Evolutionary conservation across 2,888 invertebrate species (phyloP).

Genomic region (Drosophila parthenogenetica): DNA sequence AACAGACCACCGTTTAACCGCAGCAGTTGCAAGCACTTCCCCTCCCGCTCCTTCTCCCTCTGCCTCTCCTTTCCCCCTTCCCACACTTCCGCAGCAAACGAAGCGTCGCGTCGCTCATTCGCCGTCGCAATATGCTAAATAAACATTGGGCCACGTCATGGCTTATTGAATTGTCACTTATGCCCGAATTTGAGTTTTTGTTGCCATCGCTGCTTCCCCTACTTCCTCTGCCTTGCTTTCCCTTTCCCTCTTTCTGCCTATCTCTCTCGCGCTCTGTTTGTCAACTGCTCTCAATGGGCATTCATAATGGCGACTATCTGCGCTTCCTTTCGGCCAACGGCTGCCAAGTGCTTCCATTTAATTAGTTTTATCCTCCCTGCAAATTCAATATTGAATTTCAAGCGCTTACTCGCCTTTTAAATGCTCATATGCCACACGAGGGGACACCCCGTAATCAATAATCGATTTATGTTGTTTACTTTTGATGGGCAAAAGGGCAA

Average conservation of each 20-base stretch:
- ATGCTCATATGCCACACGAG: slow-evolving; percentile 34
- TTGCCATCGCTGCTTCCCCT: slow-evolving; percentile 46
- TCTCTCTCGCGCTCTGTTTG: slow-evolving; percentile 36
- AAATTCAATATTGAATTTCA: slow-evolving; percentile 67
- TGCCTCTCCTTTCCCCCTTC: not conserved
- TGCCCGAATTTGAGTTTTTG: slow-evolving; percentile 77
- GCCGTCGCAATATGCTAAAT: slow-evolving; percentile 82
- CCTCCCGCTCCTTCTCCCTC: not conserved
- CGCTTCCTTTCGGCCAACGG: slow-evolving; percentile 41
- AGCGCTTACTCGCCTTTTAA: slow-evolving; percentile 43
- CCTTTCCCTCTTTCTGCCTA: not conserved
- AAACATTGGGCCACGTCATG: slow-evolving; percentile 83
- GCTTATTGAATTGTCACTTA: slow-evolving; percentile 85
- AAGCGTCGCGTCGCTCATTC: slow-evolving; percentile 75
- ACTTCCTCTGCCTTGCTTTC: slow-evolving; percentile 1
- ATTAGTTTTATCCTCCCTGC: slow-evolving; percentile 69
- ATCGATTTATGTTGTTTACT: slow-evolving; percentile 76
- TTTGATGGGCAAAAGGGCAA: slow-evolving; percentile 4
- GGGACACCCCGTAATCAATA: slow-evolving; percentile 61
- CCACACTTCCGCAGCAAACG: slow-evolving; percentile 60
- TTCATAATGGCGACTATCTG: slow-evolving; percentile 75
- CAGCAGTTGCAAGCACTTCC: slow-evolving; percentile 44
- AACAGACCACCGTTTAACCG: slow-evolving; percentile 74
- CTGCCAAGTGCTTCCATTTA: slow-evolving; percentile 74
- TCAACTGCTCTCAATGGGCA: slow-evolving; percentile 59